Conservation (phyloP, 2,888 invertebrate genomes). For the Callimorpha dominula region DNA sequence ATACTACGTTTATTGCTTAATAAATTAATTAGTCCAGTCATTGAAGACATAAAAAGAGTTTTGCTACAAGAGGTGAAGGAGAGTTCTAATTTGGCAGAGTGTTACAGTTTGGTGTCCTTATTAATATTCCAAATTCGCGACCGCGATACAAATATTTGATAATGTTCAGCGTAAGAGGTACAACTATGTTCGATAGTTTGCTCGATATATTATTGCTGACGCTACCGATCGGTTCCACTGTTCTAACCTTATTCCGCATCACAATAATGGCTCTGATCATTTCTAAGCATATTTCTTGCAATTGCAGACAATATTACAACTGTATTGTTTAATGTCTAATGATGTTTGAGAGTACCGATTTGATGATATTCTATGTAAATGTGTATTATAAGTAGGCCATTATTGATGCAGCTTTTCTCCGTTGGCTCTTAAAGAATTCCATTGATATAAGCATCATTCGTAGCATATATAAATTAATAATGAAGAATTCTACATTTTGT, state of each 20-base stretch:
- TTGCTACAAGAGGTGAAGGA: no score
- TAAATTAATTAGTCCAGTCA: no score
- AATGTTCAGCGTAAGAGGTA: no score
- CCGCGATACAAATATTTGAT: no score
- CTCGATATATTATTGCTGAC: slow-evolving; percentile 69
- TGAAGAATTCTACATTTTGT: no score
- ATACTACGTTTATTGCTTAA: no score
- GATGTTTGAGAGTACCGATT: slow-evolving; percentile 45
- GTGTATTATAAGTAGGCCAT: slow-evolving; percentile 14
- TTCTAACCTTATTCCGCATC: slow-evolving; percentile 81
- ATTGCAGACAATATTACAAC: slow-evolving; percentile 57
- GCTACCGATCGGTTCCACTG: slow-evolving; percentile 76
- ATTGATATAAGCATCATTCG: not conserved
- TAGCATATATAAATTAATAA: no score
- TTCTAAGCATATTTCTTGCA: slow-evolving; percentile 75
- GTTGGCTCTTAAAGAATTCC: not conserved
- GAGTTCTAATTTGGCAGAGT: no score
- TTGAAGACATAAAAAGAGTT: no score
- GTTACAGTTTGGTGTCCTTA: no score
- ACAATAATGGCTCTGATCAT: slow-evolving; percentile 82
- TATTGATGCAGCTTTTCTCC: slow-evolving; percentile 9
- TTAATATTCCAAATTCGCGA: no score
- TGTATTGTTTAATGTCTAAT: slow-evolving; percentile 51
- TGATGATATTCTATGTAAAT: slow-evolving; percentile 48
- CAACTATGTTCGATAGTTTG: slow-evolving; percentile 16